A percentile compares a stretch with the other conserved stretches of the same genome.
phyloP scores from a whole-genome alignment of 2,113 vertebrate species.

The Stegostoma tigrinum region DNA sequence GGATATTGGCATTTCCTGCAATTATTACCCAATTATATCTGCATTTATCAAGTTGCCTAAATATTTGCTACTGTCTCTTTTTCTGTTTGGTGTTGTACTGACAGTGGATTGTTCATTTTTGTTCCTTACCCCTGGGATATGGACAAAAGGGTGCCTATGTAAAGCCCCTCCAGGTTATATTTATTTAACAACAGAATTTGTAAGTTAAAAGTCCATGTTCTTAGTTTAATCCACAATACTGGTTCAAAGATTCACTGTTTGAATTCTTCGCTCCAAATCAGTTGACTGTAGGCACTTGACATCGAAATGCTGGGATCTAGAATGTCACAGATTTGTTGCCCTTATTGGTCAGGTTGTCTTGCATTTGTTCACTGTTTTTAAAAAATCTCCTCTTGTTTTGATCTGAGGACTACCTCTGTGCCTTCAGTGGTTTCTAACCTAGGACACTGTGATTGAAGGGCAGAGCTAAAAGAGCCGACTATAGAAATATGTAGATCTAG shows the following conservation, averaged over 20 bases:
- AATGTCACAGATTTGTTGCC: background rate
- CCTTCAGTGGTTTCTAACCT: background rate
- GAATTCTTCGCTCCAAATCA: background rate
- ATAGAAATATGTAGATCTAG: background rate
- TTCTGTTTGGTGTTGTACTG: too few relatives aligned
- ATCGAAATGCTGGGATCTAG: background rate
- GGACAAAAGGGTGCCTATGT: background rate
- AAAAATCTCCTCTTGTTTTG: background rate
- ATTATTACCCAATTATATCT: too few relatives aligned
- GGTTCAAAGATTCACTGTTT: background rate
- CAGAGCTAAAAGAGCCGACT: background rate
- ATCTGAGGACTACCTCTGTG: background rate
- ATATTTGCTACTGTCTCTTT: too few relatives aligned
- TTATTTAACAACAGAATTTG: background rate
- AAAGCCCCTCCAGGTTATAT: background rate
- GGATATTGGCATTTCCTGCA: background rate
- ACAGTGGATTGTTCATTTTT: too few relatives aligned
- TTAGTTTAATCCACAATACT: background rate
- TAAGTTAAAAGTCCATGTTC: background rate
- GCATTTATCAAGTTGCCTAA: too few relatives aligned
- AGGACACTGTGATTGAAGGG: background rate
- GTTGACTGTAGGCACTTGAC: background rate
- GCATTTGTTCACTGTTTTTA: background rate
- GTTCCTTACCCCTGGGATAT: background rate
- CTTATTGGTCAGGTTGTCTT: background rate